Evolutionary conservation across 2,113 vertebrate genomes (phyloP).

Genomic region (Propithecus coquereli): DNA sequence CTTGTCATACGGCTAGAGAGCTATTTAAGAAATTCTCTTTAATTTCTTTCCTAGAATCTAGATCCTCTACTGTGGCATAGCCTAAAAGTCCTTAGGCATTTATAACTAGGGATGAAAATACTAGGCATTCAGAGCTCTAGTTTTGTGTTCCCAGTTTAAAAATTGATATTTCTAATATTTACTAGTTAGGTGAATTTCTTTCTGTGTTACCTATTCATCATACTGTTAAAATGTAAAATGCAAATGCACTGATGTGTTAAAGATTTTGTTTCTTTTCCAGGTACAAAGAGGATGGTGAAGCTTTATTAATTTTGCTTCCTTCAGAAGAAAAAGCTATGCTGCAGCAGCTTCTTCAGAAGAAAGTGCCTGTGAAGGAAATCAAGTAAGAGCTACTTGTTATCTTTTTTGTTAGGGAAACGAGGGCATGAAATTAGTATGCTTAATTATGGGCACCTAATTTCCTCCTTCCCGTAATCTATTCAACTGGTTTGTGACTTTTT

Average conservation of each 20-base stretch:
- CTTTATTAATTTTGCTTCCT: conserved; percentile 92
- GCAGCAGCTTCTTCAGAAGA: conserved; percentile 90
- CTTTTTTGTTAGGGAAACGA: not conserved
- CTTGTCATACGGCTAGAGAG: not conserved
- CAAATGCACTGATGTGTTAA: not conserved
- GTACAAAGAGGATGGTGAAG: conserved; percentile 96
- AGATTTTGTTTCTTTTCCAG: conserved; percentile 70
- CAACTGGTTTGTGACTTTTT: not conserved
- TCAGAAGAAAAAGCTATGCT: conserved; percentile 94
- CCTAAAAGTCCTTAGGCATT: not conserved
- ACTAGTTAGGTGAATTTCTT: not conserved
- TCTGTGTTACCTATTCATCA: not conserved
- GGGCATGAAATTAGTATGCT: not conserved
- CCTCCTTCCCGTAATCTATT: not conserved
- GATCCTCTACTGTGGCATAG: not conserved
- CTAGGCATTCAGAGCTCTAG: not conserved
- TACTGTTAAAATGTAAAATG: conserved; percentile 14
- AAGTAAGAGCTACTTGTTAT: conserved; percentile 84
- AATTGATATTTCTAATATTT: conserved; percentile 12
- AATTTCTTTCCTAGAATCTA: conserved; percentile 4
- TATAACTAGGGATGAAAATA: not conserved
- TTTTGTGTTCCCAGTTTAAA: conserved; percentile 5
- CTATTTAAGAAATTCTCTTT: not conserved
- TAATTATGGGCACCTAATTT: not conserved
- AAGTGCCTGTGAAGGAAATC: conserved; percentile 94